Conservation (phyloP, 2,888 invertebrate species). For the Heliconius hortense region DNA sequence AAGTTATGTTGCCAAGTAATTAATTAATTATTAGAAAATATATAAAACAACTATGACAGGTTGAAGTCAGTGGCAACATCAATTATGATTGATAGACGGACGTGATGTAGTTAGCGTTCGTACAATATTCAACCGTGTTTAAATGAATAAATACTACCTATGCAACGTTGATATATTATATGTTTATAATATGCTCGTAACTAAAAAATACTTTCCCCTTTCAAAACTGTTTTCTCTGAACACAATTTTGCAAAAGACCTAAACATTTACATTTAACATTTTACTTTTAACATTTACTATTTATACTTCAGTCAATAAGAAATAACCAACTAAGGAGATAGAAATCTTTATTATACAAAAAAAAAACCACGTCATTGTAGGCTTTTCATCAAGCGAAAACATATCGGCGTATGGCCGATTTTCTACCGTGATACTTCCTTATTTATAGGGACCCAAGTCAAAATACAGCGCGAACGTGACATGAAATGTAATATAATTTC, state of each 20-base stretch:
- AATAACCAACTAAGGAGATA: neutral
- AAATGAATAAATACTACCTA: neutral
- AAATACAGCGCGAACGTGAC: neutral
- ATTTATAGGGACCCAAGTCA: neutral
- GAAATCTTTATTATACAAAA: neutral
- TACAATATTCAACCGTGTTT: neutral
- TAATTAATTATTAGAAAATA: neutral
- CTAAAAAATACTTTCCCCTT: neutral
- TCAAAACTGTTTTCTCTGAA: neutral
- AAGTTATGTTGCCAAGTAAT: too few relatives aligned
- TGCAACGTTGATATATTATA: constrained; percentile 1
- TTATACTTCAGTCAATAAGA: neutral
- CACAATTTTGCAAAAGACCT: neutral
- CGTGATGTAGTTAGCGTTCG: constrained; percentile 4
- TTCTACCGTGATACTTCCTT: neutral
- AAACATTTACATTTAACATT: neutral
- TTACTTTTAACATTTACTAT: neutral
- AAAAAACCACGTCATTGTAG: neutral
- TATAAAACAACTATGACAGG: neutral
- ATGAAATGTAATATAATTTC: neutral
- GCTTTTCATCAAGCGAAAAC: neutral
- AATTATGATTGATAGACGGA: constrained; percentile 18
- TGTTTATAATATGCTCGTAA: neutral
- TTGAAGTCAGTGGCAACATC: neutral
- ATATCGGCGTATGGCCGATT: neutral